These are phyloP conservation scores for Callaeas wilsoni DNA, from an alignment of 2,113 vertebrate genomes.

Conservation along the genomic window DNA sequence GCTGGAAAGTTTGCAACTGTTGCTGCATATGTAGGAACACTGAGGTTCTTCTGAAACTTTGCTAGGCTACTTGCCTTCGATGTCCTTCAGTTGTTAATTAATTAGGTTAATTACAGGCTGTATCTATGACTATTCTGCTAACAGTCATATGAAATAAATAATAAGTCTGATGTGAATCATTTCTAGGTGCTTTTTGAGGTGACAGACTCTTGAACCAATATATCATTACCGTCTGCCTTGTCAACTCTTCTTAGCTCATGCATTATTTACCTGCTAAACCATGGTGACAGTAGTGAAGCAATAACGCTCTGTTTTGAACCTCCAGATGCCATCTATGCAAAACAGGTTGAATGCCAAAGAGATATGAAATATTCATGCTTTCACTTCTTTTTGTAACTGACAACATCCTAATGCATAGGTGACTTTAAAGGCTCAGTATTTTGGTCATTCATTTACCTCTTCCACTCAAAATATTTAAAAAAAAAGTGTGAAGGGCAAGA, in stretches of 20 bases:
- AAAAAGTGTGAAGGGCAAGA: neutral
- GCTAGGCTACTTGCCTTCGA: neutral
- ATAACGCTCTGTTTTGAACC: neutral
- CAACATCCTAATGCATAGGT: neutral
- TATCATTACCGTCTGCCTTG: conserved; percentile 20
- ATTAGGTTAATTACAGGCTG: neutral
- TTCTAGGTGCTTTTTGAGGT: neutral
- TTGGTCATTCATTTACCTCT: neutral
- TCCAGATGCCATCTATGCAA: conserved; percentile 48
- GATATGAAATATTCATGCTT: conserved; percentile 53
- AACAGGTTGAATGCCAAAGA: conserved; percentile 24
- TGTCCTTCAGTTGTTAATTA: neutral
- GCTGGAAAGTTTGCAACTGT: neutral
- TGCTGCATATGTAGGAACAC: neutral
- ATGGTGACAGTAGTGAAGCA: neutral
- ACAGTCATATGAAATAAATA: neutral
- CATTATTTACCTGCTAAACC: conserved; percentile 57
- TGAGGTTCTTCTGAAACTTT: neutral
- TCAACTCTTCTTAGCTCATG: conserved; percentile 37
- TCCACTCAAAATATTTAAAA: neutral
- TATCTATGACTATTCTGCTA: neutral
- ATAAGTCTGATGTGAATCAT: neutral
- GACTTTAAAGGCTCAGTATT: neutral
- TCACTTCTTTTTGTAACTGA: neutral
- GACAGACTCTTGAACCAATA: conserved; percentile 16